Evolutionary conservation across 2,888 invertebrate species (phyloP).

Genomic region (Dermolepida albohirtum): DNA sequence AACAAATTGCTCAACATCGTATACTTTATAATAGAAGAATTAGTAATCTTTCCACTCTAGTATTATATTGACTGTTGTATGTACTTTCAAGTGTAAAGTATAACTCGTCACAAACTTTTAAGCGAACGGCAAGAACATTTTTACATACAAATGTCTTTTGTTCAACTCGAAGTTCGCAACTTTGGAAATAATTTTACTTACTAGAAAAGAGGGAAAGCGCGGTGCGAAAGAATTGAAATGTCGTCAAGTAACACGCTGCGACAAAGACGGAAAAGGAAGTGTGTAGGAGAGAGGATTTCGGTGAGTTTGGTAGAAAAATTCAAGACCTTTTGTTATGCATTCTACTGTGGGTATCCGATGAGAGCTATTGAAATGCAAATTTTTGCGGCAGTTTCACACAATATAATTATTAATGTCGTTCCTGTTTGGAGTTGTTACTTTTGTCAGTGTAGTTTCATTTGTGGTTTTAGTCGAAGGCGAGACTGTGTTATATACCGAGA

Average conservation of each 20-base stretch:
- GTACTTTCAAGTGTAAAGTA: constrained; percentile 11
- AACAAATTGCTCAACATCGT: too few relatives aligned
- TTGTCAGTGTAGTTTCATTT: constrained; percentile 24
- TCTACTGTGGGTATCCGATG: constrained; percentile 28
- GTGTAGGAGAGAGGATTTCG: constrained; percentile 12
- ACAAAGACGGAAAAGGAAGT: constrained; percentile 24
- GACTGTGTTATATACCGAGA: too few relatives aligned
- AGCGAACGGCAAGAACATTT: constrained; percentile 32
- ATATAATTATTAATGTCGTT: constrained; percentile 40
- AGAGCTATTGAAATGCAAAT: constrained; percentile 40
- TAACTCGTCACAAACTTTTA: constrained; percentile 4
- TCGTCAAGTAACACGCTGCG: constrained; percentile 23
- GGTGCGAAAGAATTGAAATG: constrained; percentile 29
- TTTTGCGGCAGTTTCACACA: constrained; percentile 37
- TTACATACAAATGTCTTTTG: constrained; percentile 41
- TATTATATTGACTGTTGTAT: constrained; percentile 2
- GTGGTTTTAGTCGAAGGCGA: constrained; percentile 4
- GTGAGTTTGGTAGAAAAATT: constrained; percentile 25
- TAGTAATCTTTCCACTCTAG: neutral
- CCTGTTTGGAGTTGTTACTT: constrained; percentile 32
- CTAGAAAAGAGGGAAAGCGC: constrained; percentile 7
- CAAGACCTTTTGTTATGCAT: constrained; percentile 27
- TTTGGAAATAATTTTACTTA: constrained; percentile 39
- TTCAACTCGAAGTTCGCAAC: constrained; percentile 34
- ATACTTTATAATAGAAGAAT: neutral